Evolutionary conservation across 2,797 vertebrate genomes (phyloP).

Genomic region (Malurus splendens): DNA sequence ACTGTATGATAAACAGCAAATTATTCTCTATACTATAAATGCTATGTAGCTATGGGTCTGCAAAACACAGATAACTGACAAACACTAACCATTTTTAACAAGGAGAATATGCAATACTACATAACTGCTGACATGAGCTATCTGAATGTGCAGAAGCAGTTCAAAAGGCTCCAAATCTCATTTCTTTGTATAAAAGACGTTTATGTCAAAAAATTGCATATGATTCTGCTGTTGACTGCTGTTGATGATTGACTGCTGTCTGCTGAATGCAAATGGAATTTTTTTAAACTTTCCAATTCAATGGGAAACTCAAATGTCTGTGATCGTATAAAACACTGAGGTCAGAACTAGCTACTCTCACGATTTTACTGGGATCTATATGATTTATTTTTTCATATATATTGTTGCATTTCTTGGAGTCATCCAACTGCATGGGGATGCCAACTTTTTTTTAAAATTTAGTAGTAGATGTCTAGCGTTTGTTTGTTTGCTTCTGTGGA

Average conservation of each 20-base stretch:
- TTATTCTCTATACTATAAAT: background rate
- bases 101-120: background rate
- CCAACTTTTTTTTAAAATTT: background rate
- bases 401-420: background rate
- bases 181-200: background rate
- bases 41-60: background rate
- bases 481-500: background rate
- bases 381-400: background rate
- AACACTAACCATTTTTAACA: background rate
- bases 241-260: background rate
- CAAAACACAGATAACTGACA: conserved; percentile 6
- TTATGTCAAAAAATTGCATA: background rate
- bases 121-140: background rate
- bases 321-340: background rate
- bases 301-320: background rate
- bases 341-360: background rate
- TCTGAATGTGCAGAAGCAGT: background rate
- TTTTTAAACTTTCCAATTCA: background rate
- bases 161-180: background rate
- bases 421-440: background rate
- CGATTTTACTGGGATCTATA: background rate
- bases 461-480: background rate
- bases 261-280: background rate
- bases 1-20: background rate
- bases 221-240: background rate